A percentile compares a stretch with the other conserved stretches of the same genome.
Evolutionary conservation across 2,113 vertebrate genomes (phyloP).

Genomic region (Corythornis cristatus): DNA sequence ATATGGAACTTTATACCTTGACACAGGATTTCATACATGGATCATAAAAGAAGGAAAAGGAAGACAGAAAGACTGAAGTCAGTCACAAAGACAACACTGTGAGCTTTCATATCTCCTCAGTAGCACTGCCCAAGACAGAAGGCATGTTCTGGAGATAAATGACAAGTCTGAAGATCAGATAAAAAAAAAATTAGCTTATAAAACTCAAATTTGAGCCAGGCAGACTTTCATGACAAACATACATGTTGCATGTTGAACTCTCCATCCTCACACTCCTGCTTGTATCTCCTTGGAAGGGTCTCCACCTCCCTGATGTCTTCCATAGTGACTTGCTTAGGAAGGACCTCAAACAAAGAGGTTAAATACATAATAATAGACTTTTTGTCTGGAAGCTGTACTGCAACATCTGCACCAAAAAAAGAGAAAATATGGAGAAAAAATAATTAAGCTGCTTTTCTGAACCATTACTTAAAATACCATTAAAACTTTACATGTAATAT

Average conservation of each 20-base stretch:
- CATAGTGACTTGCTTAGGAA: conserved; percentile 94
- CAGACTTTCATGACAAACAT: not conserved
- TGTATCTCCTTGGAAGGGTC: conserved; percentile 90
- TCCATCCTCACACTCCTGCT: conserved; percentile 81
- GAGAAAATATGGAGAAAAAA: not conserved
- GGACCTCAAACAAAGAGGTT: conserved; percentile 94
- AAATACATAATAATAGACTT: conserved; percentile 99
- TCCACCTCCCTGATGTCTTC: conserved; percentile 96
- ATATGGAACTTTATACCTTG: not conserved
- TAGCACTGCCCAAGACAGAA: not conserved
- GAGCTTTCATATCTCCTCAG: not conserved
- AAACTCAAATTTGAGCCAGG: not conserved
- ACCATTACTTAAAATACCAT: not conserved
- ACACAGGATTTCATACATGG: not conserved
- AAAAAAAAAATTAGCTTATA: not conserved
- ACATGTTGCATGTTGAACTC: conserved; percentile 76
- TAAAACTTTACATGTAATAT: not conserved
- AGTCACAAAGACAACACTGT: not conserved
- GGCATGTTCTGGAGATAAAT: not conserved
- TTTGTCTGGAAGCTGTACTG: conserved; percentile 95
- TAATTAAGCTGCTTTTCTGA: not conserved
- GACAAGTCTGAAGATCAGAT: not conserved
- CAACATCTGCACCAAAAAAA: conserved; percentile 84
- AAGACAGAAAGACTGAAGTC: not conserved
- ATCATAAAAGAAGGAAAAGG: not conserved